Percentiles rank a stretch among this genome's conserved stretches.
Conservation (phyloP, 2,888 invertebrate species). For the Zygaena filipendulae region DNA sequence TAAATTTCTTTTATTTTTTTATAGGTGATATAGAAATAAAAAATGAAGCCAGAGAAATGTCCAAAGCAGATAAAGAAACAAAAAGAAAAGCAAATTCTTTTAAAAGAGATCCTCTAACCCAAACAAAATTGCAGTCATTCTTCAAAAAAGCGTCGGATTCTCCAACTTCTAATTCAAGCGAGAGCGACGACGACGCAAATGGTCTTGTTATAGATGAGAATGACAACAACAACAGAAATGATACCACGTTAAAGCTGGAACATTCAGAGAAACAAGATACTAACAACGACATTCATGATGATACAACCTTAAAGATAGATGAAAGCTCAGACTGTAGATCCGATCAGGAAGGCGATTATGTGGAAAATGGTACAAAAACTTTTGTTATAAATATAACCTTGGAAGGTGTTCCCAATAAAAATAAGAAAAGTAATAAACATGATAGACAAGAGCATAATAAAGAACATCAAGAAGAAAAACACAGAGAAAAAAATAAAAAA, state of each 20-base stretch:
- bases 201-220: constrained; percentile 41
- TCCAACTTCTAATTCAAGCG: constrained; percentile 25
- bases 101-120: constrained; percentile 55
- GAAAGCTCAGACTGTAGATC: constrained; percentile 18
- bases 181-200: constrained; percentile 33
- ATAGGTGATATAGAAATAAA: constrained; percentile 26
- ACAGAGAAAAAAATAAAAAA: constrained; percentile 10
- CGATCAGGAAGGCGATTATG: constrained; percentile 11
- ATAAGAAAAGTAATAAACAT: constrained; percentile 15
- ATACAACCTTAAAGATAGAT: constrained; percentile 34
- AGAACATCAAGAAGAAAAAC: constrained; percentile 12
- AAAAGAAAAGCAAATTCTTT: constrained; percentile 57
- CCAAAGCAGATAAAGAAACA: constrained; percentile 52
- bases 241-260: constrained; percentile 29
- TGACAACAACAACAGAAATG: constrained; percentile 21
- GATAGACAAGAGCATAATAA: constrained; percentile 14
- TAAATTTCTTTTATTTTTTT: no score
- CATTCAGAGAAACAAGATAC: constrained; percentile 12
- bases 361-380: constrained; percentile 26
- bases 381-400: constrained; percentile 55
- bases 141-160: constrained; percentile 39
- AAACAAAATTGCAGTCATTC: constrained; percentile 56
- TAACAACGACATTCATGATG: constrained; percentile 23
- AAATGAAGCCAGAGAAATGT: constrained; percentile 30
- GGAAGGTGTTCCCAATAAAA: constrained; percentile 38